Evolutionary conservation across 2,888 invertebrate species (phyloP).

Genomic region (Tholera decimalis): DNA sequence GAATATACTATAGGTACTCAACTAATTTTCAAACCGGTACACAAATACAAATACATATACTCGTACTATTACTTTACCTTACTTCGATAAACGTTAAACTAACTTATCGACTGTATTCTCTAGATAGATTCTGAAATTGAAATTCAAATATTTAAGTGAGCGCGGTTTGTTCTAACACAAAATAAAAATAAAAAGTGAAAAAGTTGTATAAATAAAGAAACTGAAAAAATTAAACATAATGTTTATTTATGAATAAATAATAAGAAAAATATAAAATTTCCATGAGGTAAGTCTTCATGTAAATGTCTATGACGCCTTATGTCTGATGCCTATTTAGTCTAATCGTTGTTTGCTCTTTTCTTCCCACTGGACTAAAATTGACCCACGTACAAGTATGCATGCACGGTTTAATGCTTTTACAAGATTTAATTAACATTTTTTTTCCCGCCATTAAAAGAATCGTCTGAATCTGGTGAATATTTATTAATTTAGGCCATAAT

Average conservation of each 20-base stretch:
- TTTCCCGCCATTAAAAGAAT: slow-evolving; percentile 5
- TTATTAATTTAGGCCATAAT: slow-evolving; percentile 4
- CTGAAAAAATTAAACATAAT: too few relatives aligned
- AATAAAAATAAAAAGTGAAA: too few relatives aligned
- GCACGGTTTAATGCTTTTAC: background rate
- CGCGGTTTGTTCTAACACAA: too few relatives aligned
- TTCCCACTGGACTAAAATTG: background rate
- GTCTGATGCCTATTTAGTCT: too few relatives aligned
- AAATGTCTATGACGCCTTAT: too few relatives aligned
- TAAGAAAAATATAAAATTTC: too few relatives aligned
- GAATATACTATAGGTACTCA: too few relatives aligned
- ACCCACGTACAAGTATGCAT: background rate
- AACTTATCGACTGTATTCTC: background rate
- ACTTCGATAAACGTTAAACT: slow-evolving; percentile 7
- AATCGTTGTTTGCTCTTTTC: background rate
- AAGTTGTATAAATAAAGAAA: too few relatives aligned
- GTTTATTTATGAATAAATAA: too few relatives aligned
- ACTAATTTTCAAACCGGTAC: too few relatives aligned
- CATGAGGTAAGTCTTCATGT: too few relatives aligned
- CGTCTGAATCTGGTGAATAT: slow-evolving; percentile 21
- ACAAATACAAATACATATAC: background rate
- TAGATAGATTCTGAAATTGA: background rate
- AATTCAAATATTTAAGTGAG: background rate
- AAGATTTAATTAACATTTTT: slow-evolving; percentile 15
- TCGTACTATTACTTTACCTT: too few relatives aligned